These are phyloP conservation scores for Hirtodrosophila cameraria DNA, from an alignment of 2,888 invertebrate species.

Conservation along the genomic window DNA sequence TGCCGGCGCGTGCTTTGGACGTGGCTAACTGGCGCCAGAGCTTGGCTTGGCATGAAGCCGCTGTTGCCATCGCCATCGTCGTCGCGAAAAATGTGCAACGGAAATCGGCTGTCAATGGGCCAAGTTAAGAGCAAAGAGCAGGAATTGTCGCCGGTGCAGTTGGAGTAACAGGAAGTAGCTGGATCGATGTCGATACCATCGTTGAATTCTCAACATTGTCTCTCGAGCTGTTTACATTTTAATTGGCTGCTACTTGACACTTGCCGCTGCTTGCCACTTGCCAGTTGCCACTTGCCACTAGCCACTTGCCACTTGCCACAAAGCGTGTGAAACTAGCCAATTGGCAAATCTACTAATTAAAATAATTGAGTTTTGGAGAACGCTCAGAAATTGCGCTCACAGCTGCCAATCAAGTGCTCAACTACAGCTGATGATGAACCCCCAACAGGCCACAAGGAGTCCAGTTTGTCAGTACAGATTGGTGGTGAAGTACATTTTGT, in stretches of 20 bases:
- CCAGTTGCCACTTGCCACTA: constrained; percentile 24
- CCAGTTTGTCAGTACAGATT: constrained; percentile 4
- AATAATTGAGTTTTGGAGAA: constrained; percentile 60
- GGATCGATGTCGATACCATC: constrained; percentile 9
- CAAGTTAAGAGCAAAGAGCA: constrained; percentile 29
- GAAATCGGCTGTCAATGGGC: constrained; percentile 74
- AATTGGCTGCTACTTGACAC: constrained; percentile 40
- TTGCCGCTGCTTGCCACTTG: constrained; percentile 13
- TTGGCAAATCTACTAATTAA: constrained; percentile 65
- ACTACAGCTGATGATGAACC: constrained; percentile 19
- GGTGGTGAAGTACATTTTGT: constrained; percentile 12
- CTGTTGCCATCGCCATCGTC: too few species aligned
- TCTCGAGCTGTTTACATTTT: constrained; percentile 45
- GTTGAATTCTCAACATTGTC: constrained; percentile 12
- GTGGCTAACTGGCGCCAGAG: constrained; percentile 61
- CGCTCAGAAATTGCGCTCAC: constrained; percentile 23
- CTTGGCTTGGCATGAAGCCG: constrained; percentile 33
- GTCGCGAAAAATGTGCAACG: constrained; percentile 55
- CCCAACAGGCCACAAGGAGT: constrained; percentile 11
- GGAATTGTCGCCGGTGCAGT: constrained; percentile 54
- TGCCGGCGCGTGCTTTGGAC: constrained; percentile 55
- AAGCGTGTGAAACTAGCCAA: constrained; percentile 56
- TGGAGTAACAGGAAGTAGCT: constrained; percentile 45
- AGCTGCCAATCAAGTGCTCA: constrained; percentile 47
- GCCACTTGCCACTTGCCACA: constrained; percentile 25